Conservation (phyloP, 2,888 invertebrate species). For the Strigamia crassipes region DNA sequence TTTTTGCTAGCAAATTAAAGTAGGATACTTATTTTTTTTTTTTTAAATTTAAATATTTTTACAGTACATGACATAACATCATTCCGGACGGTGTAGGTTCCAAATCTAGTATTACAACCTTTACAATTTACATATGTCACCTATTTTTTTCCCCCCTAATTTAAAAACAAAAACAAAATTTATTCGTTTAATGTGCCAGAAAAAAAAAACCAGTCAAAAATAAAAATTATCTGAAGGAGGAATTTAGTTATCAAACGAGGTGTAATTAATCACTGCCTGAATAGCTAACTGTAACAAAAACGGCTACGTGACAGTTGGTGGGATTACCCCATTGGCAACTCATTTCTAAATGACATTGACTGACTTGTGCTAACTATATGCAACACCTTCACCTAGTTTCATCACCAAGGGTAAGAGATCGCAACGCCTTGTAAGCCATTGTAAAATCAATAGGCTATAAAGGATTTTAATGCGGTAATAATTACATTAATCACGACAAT, state of each 20-base stretch:
- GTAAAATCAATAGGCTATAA: not conserved
- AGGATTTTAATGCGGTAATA: not conserved
- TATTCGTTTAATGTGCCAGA: no score
- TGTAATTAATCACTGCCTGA: no score
- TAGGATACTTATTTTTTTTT: not conserved
- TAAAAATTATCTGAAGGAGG: no score
- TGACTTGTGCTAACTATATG: conserved; percentile 35
- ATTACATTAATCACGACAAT: not conserved
- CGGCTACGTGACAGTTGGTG: not conserved
- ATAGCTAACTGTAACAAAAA: not conserved
- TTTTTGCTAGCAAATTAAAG: not conserved
- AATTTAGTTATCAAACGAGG: no score
- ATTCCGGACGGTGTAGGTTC: no score
- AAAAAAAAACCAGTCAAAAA: no score
- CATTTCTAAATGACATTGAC: conserved; percentile 18
- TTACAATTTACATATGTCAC: no score
- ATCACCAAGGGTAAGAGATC: conserved; percentile 15
- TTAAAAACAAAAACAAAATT: no score
- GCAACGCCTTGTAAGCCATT: not conserved
- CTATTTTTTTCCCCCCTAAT: no score
- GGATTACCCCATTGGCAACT: not conserved
- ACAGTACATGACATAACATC: no score
- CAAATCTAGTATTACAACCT: no score
- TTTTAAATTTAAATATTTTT: not conserved
- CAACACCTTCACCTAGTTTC: conserved; percentile 37